These are phyloP conservation scores for Otolemur garnettii DNA, from an alignment of 2,113 vertebrate species.

Conservation along the genomic window DNA sequence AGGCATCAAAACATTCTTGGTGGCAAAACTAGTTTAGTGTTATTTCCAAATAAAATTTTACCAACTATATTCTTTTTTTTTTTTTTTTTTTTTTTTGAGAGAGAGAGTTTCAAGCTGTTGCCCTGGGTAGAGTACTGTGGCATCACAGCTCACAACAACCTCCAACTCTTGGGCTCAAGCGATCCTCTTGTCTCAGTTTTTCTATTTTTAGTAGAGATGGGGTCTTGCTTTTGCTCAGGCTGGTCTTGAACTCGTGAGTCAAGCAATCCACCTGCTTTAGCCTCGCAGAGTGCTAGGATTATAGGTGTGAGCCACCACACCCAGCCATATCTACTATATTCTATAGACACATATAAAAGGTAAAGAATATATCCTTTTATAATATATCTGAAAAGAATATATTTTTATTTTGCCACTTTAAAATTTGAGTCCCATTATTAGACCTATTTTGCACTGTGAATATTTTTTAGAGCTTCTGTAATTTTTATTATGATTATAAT, in stretches of 20 bases:
- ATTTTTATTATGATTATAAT: conserved; percentile 6
- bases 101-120: no score
- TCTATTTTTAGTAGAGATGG: no score
- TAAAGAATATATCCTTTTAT: not conserved
- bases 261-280: no score
- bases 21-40: not conserved
- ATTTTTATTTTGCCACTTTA: not conserved
- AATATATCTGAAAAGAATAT: not conserved
- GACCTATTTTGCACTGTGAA: not conserved
- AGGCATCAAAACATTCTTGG: not conserved
- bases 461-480: not conserved
- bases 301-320: no score
- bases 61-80: not conserved
- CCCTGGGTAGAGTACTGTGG: no score
- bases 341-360: not conserved
- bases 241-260: no score
- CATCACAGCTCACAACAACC: no score
- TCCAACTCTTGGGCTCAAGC: no score
- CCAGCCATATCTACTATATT: not conserved
- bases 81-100: no score
- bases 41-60: conserved; percentile 6
- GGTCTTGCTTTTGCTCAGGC: no score
- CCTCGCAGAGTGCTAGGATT: no score
- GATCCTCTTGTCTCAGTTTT: no score
- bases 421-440: not conserved